Conservation (phyloP, 2,797 vertebrate species). For the Alosa sapidissima region DNA sequence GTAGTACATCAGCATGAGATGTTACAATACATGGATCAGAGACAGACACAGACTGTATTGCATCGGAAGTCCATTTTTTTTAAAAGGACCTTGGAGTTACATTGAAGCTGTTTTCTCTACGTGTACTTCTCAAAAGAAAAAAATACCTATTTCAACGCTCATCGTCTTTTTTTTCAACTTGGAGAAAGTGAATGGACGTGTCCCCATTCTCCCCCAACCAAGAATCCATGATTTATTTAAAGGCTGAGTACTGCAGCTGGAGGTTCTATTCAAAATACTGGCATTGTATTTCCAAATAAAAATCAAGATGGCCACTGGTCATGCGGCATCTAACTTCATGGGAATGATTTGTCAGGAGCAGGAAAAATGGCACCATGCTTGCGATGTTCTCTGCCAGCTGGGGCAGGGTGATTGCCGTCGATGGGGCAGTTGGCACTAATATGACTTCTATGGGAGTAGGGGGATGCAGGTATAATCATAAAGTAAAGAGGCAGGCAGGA, state of each 20-base stretch:
- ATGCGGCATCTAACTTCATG: conserved; percentile 23
- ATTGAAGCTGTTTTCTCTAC: conserved; percentile 17
- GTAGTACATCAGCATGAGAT: conserved; percentile 18
- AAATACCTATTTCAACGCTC: not conserved
- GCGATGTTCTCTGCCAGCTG: conserved; percentile 19
- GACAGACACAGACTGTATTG: conserved; percentile 23
- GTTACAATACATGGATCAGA: conserved; percentile 22
- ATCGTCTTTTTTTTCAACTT: not conserved
- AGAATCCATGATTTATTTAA: not conserved
- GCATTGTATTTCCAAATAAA: not conserved
- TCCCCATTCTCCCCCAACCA: not conserved
- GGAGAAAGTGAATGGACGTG: not conserved
- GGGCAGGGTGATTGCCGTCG: conserved; percentile 20
- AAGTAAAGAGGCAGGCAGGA: conserved; percentile 12
- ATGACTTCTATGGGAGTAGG: conserved; percentile 11
- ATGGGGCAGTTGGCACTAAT: conserved; percentile 25
- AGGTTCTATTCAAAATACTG: conserved; percentile 18
- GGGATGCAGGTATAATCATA: not conserved
- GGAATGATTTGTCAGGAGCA: conserved; percentile 16
- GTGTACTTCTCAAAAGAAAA: conserved; percentile 12
- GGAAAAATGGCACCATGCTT: conserved; percentile 16
- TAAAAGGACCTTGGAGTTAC: conserved; percentile 9
- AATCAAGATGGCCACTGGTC: conserved; percentile 21
- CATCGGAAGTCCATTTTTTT: conserved; percentile 15
- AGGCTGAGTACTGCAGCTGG: conserved; percentile 9